Base-by-base conservation (phyloP, 2,888 invertebrate genomes). In the Perithous albicinctus region DNA sequence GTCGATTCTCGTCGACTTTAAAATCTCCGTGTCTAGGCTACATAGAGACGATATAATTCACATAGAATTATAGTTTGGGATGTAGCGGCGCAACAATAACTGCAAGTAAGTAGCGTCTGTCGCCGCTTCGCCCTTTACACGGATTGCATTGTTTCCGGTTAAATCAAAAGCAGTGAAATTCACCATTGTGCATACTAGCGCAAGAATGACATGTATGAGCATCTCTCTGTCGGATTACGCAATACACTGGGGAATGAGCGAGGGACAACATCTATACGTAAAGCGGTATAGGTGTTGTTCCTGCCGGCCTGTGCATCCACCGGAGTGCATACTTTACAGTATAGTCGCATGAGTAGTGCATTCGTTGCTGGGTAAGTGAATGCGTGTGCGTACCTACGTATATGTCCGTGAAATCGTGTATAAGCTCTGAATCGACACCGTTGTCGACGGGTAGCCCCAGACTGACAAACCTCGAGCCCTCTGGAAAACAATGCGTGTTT, bases 141-240 rank as follows among this genome's bases (percentile, higher is more conserved):
- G 32, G 51, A 73, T 72, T 66, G 80, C 83, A 87, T 87, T 87
- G 89, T 90, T 88, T 88, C 85, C 85, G 81, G 87, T 87, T 87
- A 88, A 90, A 90, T 90, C 90, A 89, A 88, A 90, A 88, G 87
- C 89, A 90, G 89, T 89, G 86, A 89, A 90, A 89, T 90, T 88
- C 85, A 80, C 88, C 82, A 90, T 89, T 90, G 88, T 85, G 61
- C 74, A 77, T 70, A 41, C 54, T 15, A 41, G n/a, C 5, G 26
- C 69, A 41, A 38, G 51, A 38, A 38, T 38, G 23, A 46, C 29
- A 29, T 29, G 23, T 66, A 20, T 18, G 20, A 32, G 15, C 59
- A 46, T 59, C 26, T 70, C 29, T 10, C n/a, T 18, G 41, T 5
- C 18, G 83, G 83, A 80, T 81, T 79, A 51, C 83, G 74, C n/a